These are phyloP conservation scores for Melanotaenia parkinsoni DNA, from an alignment of 2,797 vertebrate genomes.

Conservation along the genomic window DNA sequence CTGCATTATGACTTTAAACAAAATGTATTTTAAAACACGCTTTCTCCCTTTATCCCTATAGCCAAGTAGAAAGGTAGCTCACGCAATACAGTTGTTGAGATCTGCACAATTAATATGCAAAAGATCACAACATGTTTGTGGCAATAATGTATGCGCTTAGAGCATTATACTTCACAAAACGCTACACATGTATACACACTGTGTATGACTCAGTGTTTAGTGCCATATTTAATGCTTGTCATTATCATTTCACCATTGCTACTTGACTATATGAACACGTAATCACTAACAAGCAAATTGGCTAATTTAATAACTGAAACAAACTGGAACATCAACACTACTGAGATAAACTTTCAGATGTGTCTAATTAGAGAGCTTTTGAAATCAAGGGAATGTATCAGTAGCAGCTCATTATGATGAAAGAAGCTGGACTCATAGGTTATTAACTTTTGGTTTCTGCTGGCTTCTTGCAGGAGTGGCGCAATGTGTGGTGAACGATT, in stretches of 20 bases:
- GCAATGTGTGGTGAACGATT: slow-evolving; percentile 45
- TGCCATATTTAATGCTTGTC: slow-evolving; percentile 51
- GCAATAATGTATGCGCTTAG: slow-evolving; percentile 83
- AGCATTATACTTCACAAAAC: slow-evolving; percentile 62
- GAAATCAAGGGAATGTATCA: slow-evolving; percentile 4
- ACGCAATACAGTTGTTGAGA: slow-evolving; percentile 77
- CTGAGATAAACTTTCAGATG: slow-evolving; percentile 11
- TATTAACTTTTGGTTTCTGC: slow-evolving; percentile 34
- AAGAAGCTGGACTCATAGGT: slow-evolving; percentile 47
- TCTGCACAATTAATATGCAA: slow-evolving; percentile 81
- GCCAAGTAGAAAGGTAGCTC: slow-evolving; percentile 77
- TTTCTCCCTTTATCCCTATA: slow-evolving; percentile 78
- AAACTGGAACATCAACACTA: slow-evolving; percentile 3
- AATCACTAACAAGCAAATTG: slow-evolving; percentile 33
- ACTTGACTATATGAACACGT: slow-evolving; percentile 47
- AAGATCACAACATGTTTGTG: slow-evolving; percentile 80
- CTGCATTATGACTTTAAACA: slow-evolving; percentile 53
- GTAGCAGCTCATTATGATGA: slow-evolving; percentile 27
- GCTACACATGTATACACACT: slow-evolving; percentile 58
- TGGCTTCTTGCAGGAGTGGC: slow-evolving; percentile 42
- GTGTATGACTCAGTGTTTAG: slow-evolving; percentile 65
- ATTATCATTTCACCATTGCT: slow-evolving; percentile 48
- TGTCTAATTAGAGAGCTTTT: slow-evolving; percentile 9
- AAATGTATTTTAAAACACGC: slow-evolving; percentile 65
- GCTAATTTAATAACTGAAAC: slow-evolving; percentile 10